These are phyloP conservation scores for Zygogramma bicolorata DNA, from an alignment of 2,888 invertebrate species.

Conservation along the genomic window DNA sequence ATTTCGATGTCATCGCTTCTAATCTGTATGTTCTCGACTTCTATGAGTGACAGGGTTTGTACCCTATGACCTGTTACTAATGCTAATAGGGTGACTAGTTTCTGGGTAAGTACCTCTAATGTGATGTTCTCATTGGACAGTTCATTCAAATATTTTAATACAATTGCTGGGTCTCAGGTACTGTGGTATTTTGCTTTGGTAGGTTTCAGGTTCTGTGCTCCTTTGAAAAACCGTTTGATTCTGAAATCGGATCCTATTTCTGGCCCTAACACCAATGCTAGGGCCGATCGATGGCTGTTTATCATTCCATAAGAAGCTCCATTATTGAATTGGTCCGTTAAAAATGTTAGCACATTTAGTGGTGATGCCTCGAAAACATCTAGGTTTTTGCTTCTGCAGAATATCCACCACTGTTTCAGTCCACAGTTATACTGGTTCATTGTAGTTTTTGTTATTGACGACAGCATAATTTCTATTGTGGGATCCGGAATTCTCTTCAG, in stretches of 20 bases:
- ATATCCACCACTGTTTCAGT: background rate
- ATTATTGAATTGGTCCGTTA: background rate
- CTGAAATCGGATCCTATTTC: background rate
- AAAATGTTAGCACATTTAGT: background rate
- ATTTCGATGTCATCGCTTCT: background rate
- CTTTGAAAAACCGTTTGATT: slow-evolving; percentile 16
- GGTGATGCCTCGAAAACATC: background rate
- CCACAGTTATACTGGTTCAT: background rate
- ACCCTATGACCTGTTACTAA: no score
- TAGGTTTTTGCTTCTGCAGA: background rate
- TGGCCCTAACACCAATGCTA: background rate
- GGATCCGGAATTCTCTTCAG: no score
- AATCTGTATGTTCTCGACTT: no score
- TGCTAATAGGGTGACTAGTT: background rate
- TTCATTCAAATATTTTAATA: background rate
- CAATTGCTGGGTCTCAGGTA: slow-evolving; percentile 19
- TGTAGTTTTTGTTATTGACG: background rate
- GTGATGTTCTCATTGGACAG: background rate
- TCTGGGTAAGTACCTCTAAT: background rate
- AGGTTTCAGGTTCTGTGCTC: slow-evolving; percentile 13
- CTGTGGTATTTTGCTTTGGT: slow-evolving; percentile 15
- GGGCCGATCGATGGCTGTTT: slow-evolving; percentile 10
- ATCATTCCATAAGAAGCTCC: slow-evolving; percentile 1
- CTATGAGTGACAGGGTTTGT: background rate
- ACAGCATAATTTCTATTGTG: background rate